Base-by-base conservation (phyloP, 2,797 vertebrate genomes). In the Schizothorax lantsangensis region DNA sequence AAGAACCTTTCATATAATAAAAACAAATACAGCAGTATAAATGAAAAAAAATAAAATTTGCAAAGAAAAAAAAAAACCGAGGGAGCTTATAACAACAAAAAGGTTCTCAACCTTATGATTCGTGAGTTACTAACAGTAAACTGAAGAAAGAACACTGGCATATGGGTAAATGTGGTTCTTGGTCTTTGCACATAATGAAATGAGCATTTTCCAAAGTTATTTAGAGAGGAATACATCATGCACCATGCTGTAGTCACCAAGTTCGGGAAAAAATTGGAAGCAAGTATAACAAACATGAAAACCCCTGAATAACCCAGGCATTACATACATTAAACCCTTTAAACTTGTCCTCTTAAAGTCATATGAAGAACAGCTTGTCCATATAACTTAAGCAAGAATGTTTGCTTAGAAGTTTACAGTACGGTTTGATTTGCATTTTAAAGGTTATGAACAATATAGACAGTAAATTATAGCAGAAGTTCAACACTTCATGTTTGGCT, bases 221-320 rank as follows among this genome's bases (percentile, higher is more conserved):
- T 26, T 26, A 59, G 30, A 81, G 52, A n/a, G 54, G 15, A 54
- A 64, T 45, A 59, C 49, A 38, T n/a, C 81, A 88, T 86, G 84
- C 80, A 88, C 52, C 66, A 84, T 88, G 81, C 81, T 79, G 38
- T 47, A 66, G 36, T 47, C 59, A 72, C 21, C 69, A 59, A 54
- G 38, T 43, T 30, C 57, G 59, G 26, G 8, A 30, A 71, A 49
- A 14, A 30, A 30, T 12, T 30, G 19, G 36, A 83, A 14, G 74
- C 47, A 71, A 52, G 52, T 57, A 36, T 45, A 15, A 43, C 21
- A 84, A 45, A 80, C 69, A 40, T 30, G 15, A 36, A 71, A 87
- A 77, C 36, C 5, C 30, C 14, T 1, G 68, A 72, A 68, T 66
- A 75, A 66, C 49, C 45, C 23, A 54, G 17, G 4, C 30, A 66